A percentile compares a stretch with the other conserved stretches of the same genome.
Conservation (phyloP, 2,888 invertebrate species). For the Agapostemon virescens region DNA sequence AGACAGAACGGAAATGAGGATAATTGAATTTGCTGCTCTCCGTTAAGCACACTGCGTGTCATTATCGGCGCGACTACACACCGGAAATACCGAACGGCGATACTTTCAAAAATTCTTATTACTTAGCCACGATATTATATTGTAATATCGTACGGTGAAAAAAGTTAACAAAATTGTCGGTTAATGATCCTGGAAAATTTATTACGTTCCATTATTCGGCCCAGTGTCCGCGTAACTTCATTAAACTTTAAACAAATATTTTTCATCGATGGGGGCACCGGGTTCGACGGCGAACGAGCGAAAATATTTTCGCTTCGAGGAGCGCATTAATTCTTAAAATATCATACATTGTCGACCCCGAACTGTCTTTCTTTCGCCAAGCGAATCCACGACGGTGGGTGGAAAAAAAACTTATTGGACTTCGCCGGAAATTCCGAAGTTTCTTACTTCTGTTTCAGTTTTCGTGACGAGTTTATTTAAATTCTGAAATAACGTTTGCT, state of each 20-base stretch:
- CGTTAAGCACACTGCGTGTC: neutral
- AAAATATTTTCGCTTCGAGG: slow-evolving; percentile 4
- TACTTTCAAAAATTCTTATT: neutral
- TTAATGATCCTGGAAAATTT: neutral
- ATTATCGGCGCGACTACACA: too few relatives aligned
- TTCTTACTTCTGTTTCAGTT: neutral
- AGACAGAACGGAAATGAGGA: neutral
- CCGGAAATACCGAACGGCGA: neutral
- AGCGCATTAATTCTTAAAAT: slow-evolving; percentile 8
- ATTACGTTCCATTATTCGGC: neutral
- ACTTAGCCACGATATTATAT: neutral
- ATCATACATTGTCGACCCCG: neutral
- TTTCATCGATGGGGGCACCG: neutral
- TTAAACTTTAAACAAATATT: slow-evolving; percentile 8
- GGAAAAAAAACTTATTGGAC: neutral
- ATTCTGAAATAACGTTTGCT: neutral
- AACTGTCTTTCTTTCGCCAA: neutral
- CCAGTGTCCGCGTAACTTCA: neutral
- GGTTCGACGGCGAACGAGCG: neutral
- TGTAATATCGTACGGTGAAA: neutral
- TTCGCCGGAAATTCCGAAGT: neutral
- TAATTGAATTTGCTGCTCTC: neutral
- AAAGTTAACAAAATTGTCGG: neutral
- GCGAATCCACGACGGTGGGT: neutral
- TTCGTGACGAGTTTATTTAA: neutral